These are phyloP conservation scores for Cecidostiba fungosa DNA, from an alignment of 2,888 invertebrate species.

Conservation along the genomic window DNA sequence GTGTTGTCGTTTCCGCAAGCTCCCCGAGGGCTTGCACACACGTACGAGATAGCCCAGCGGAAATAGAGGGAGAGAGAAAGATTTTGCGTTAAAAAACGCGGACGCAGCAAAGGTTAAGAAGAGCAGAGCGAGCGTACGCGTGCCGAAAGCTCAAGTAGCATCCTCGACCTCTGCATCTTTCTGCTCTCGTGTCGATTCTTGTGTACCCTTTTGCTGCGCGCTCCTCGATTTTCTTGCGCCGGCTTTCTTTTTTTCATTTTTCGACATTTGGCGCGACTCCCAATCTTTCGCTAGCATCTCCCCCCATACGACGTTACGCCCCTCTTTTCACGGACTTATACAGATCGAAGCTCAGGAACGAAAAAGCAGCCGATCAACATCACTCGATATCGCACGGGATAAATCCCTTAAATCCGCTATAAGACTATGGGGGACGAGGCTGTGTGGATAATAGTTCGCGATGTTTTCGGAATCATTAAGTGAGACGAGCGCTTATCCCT, in stretches of 20 bases:
- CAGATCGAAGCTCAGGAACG: background rate
- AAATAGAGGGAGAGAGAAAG: slow-evolving; percentile 67
- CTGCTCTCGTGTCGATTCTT: slow-evolving; percentile 27
- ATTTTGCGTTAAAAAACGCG: slow-evolving; percentile 77
- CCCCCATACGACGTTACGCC: background rate
- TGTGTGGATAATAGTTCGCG: slow-evolving; percentile 10
- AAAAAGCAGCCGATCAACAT: background rate
- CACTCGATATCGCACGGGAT: slow-evolving; percentile 23
- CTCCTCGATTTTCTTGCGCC: slow-evolving; percentile 14
- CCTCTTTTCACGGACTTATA: background rate
- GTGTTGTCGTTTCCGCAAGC: slow-evolving; percentile 45
- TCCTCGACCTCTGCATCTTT: slow-evolving; percentile 61
- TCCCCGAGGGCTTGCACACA: slow-evolving; percentile 4
- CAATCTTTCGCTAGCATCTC: slow-evolving; percentile 34
- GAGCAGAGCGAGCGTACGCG: slow-evolving; percentile 72
- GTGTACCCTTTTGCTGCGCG: background rate
- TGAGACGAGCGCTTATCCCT: slow-evolving; percentile 13
- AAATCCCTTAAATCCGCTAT: slow-evolving; percentile 38
- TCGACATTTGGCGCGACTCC: slow-evolving; percentile 44
- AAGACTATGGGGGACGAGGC: background rate
- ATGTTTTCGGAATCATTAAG: slow-evolving; percentile 48
- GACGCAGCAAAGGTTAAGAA: slow-evolving; percentile 77
- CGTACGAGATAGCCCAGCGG: slow-evolving; percentile 52
- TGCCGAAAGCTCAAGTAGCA: slow-evolving; percentile 76
- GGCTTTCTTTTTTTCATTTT: slow-evolving; percentile 39